These are phyloP conservation scores for Clytia hemisphaerica DNA, from an alignment of 30 jellyfish, hydroid and myxozoan species.

Conservation along the genomic window DNA sequence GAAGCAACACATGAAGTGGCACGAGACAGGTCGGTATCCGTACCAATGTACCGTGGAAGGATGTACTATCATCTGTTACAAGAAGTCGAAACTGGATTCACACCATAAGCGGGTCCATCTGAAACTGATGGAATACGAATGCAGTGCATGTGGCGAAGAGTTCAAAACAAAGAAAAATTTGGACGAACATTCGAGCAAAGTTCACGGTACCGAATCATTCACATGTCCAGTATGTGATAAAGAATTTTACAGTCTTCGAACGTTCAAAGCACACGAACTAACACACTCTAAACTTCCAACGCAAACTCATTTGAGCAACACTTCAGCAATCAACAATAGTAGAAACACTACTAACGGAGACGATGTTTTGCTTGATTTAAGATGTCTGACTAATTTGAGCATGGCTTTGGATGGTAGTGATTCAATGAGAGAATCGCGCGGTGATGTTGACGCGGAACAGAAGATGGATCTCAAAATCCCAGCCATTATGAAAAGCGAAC, in stretches of 20 bases:
- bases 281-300: no score
- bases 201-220: neutral
- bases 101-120: neutral
- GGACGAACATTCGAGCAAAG: neutral
- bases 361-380: no score
- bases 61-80: neutral
- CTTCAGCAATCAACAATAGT: no score
- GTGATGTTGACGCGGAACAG: no score
- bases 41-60: slow-evolving; percentile 13
- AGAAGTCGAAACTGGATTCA: neutral
- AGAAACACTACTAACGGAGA: no score
- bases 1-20: slow-evolving; percentile 13
- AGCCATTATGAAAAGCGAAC: no score
- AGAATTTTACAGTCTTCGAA: neutral
- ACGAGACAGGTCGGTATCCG: slow-evolving; percentile 3
- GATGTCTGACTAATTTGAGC: no score
- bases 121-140: slow-evolving; percentile 8
- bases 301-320: no score
- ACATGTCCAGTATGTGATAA: slow-evolving; percentile 9
- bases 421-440: no score
- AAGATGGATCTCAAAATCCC: no score
- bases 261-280: no score
- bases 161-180: slow-evolving; percentile 3
- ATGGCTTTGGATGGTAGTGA: no score
- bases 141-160: slow-evolving; percentile 27